A percentile compares a stretch with the other conserved stretches of the same genome.
Evolutionary conservation across 2,113 vertebrate species (phyloP).

Genomic region (Dendropsophus ebraccatus): DNA sequence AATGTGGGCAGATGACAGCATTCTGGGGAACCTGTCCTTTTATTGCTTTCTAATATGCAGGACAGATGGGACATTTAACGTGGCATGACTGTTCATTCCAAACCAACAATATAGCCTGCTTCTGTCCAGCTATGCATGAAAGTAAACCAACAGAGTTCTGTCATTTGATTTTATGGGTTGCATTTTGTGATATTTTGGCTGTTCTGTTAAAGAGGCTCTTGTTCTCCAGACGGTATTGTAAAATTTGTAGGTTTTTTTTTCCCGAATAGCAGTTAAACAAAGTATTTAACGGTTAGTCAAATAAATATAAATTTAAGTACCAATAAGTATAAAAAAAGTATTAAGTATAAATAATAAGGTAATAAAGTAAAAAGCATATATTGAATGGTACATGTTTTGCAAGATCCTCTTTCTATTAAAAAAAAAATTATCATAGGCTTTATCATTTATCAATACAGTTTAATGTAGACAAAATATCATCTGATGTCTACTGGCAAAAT

Average conservation of each 20-base stretch:
- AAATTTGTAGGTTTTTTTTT: background rate
- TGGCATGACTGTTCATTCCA: conserved; percentile 5
- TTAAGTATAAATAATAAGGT: too few relatives aligned
- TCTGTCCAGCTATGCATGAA: background rate
- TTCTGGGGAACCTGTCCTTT: background rate
- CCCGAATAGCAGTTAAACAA: background rate
- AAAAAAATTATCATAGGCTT: too few relatives aligned
- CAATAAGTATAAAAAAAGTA: too few relatives aligned
- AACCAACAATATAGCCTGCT: background rate
- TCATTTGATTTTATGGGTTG: conserved; percentile 1
- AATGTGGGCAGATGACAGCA: conserved; percentile 10
- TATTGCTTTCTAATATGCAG: conserved; percentile 11
- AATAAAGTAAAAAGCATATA: too few relatives aligned
- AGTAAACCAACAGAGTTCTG: conserved; percentile 2
- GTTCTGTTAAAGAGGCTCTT: background rate
- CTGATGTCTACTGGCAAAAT: too few relatives aligned
- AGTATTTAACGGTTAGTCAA: background rate
- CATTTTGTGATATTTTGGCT: conserved; percentile 12
- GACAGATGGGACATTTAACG: conserved; percentile 36
- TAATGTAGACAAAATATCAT: too few relatives aligned
- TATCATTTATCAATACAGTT: too few relatives aligned
- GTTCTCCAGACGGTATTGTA: background rate
- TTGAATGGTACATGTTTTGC: too few relatives aligned
- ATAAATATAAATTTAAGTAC: too few relatives aligned
- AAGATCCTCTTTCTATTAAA: too few relatives aligned